Evolutionary conservation across 2,797 vertebrate genomes (phyloP), one percentile per base, ranked within the genome.

Genomic region (Neosilurus hyrtlii): DNA sequence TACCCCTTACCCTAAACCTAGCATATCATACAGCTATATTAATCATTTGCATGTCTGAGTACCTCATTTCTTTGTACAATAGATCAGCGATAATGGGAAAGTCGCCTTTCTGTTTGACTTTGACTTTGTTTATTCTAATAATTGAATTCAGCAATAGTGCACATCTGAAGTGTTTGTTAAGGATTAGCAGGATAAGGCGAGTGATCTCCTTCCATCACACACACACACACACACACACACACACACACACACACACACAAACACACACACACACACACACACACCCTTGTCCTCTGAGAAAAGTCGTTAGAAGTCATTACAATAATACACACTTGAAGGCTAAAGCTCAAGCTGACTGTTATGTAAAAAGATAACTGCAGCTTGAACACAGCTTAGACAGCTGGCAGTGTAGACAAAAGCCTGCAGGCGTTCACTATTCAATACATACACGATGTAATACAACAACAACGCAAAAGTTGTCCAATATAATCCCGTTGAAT

Each of bases 331-430:
- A 74, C 72, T 74, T 20, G 54, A 57, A 57, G 18, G 72, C 71
- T 30, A 11, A 35, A 15, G 71, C 12, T 51, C n/a, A 71, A 71
- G 14, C 71, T 74, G 72, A 74, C 35, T 52, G 74, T 82, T 85
- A 86, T 66, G 57, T 61, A 86, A 79, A 83, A 66, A 74, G 72
- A 74, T 74, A 74, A 74, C 79, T 79, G 30, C 74, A 62, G 66
- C 26, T 59, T 9, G 37, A 81, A 11, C 77, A 43, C 56, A 82
- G 71, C 82, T 68, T 43, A 85, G 35, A 81, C 56, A 78, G 68
- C 68, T n/a, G 43, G 68, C 26, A 11, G 24, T 12, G 59, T 61
- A 49, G 54, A 77, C 49, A 77, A 37, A 81, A 81, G 63, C 74
- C 62, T 83, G 3, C 43, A 72, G 24, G 54, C 52, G 30, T 11